These are phyloP conservation scores for Cuculus canorus DNA, from an alignment of 2,797 vertebrate genomes.

Conservation along the genomic window DNA sequence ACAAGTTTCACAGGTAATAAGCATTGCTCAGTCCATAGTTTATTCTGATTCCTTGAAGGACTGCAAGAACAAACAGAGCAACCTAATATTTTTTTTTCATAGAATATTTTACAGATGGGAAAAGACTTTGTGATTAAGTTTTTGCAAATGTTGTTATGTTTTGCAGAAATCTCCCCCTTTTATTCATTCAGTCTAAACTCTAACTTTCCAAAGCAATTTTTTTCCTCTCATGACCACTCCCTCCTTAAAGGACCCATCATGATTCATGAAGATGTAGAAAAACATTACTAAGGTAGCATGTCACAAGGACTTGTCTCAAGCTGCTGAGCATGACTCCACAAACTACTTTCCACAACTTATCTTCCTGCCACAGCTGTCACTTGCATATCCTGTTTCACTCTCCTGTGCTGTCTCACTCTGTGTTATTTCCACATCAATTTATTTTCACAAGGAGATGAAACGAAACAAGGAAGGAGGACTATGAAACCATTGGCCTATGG, in stretches of 20 bases:
- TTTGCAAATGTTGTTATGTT: fast-evolving
- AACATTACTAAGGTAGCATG: fast-evolving
- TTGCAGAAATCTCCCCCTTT: background rate
- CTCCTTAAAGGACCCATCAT: background rate
- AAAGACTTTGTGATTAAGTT: background rate
- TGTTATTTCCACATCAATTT: constrained; percentile 14
- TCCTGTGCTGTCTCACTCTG: background rate
- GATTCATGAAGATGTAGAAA: background rate
- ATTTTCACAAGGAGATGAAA: background rate
- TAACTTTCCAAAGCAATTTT: background rate
- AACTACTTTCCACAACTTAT: background rate
- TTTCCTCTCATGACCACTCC: background rate
- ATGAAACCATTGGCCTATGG: background rate
- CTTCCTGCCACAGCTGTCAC: background rate
- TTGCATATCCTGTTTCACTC: background rate
- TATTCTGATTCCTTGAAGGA: background rate
- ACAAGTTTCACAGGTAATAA: background rate
- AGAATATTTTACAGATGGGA: background rate
- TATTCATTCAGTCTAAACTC: background rate
- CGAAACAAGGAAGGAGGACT: background rate
- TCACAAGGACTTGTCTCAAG: background rate
- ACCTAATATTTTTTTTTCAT: background rate
- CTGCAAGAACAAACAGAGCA: background rate
- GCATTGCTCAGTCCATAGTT: background rate
- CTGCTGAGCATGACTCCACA: background rate